Percentiles rank a stretch among this genome's conserved stretches.
Conservation (phyloP, 2,888 invertebrate species). For the Ellobium chinense region DNA sequence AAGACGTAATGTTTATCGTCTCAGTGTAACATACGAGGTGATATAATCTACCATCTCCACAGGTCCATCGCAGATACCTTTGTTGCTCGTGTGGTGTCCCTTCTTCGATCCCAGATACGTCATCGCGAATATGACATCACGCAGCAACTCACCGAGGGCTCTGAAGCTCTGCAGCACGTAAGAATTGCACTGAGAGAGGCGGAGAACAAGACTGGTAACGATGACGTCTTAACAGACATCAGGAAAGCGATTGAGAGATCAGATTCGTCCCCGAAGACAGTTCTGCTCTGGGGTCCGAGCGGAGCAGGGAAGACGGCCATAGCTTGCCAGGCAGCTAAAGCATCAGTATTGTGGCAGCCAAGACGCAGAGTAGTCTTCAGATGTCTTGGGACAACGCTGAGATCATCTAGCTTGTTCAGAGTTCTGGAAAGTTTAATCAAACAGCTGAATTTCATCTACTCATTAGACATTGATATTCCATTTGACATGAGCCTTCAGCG, state of each 20-base stretch:
- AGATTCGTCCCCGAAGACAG: not conserved
- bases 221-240: not conserved
- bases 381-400: conserved; percentile 47
- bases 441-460: conserved; percentile 50
- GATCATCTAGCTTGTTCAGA: conserved; percentile 48
- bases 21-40: too few species aligned
- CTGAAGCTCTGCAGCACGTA: conserved; percentile 52
- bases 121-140: conserved; percentile 48
- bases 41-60: too few species aligned
- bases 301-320: conserved; percentile 51
- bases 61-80: conserved; percentile 44
- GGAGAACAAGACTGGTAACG: conserved; percentile 23
- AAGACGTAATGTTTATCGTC: too few species aligned
- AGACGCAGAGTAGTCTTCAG: conserved; percentile 48
- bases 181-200: conserved; percentile 24
- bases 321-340: conserved; percentile 41
- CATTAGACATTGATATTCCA: conserved; percentile 32
- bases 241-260: not conserved
- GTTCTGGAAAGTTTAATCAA: conserved; percentile 48
- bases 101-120: conserved; percentile 46
- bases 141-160: conserved; percentile 50
- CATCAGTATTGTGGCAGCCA: conserved; percentile 32
- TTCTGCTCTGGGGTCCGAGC: conserved; percentile 44
- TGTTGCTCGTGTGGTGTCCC: conserved; percentile 39
- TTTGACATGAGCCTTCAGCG: conserved; percentile 39